A percentile compares a stretch with the other conserved stretches of the same genome.
Conservation (phyloP, 2,113 vertebrate genomes). For the Laticauda colubrina region DNA sequence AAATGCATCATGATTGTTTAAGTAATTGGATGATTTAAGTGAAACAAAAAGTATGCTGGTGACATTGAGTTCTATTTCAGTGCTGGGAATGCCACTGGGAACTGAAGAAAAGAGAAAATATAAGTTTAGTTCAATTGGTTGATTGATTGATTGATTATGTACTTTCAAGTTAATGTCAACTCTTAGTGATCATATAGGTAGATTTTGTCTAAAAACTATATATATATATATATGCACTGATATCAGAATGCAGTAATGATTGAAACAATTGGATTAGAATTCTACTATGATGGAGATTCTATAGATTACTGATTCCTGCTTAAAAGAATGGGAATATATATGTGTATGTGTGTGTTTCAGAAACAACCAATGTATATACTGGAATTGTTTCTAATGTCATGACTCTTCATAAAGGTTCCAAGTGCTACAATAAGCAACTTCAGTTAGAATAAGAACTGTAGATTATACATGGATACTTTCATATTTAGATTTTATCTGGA, state of each 20-base stretch:
- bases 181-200: not conserved
- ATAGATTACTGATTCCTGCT: not conserved
- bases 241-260: not conserved
- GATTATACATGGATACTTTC: not conserved
- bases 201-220: not conserved
- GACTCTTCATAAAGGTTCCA: not conserved
- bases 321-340: not conserved
- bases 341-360: not conserved
- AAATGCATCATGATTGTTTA: not conserved
- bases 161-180: not conserved
- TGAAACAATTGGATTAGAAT: not conserved
- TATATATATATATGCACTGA: not conserved
- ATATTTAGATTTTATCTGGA: not conserved
- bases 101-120: not conserved
- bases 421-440: not conserved
- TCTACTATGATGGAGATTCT: not conserved
- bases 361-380: not conserved
- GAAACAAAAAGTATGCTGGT: not conserved
- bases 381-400: not conserved
- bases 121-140: not conserved
- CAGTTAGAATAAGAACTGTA: not conserved
- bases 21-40: conserved; percentile 18
- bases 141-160: not conserved
- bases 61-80: not conserved
- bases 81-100: not conserved